phyloP scores from a whole-genome alignment of 2,888 invertebrate species.

The Drosophila tanythrix region DNA sequence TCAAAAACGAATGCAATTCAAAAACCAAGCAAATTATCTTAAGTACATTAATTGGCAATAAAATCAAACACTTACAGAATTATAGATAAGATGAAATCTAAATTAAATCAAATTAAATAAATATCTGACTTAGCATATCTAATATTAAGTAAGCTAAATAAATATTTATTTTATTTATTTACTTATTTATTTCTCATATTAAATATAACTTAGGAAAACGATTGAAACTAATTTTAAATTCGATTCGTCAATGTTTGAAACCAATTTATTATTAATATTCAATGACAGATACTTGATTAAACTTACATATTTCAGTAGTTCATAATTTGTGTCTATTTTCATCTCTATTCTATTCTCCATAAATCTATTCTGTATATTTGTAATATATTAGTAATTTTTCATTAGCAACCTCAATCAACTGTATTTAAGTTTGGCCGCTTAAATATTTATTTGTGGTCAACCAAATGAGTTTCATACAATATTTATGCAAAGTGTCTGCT shows the following conservation, averaged over 20 bases:
- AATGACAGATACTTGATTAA: not conserved
- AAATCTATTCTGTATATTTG: not conserved
- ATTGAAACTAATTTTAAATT: not conserved
- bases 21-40: not conserved
- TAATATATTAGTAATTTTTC: not conserved
- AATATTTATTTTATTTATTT: not conserved
- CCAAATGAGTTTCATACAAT: not conserved
- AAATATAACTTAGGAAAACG: not conserved
- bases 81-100: no score
- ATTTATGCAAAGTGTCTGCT: constrained; percentile 2
- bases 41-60: not conserved
- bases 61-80: not conserved
- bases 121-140: no score
- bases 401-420: not conserved
- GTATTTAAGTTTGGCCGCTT: not conserved
- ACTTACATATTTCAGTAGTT: not conserved
- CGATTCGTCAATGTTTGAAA: not conserved
- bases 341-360: no score
- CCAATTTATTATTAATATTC: no score
- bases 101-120: no score
- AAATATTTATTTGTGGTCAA: not conserved
- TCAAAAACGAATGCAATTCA: constrained; percentile 9
- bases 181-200: not conserved
- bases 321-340: no score
- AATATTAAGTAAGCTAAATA: not conserved